A percentile compares a stretch with the other conserved stretches of the same genome.
Evolutionary conservation across 2,797 vertebrate genomes (phyloP).

Genomic region (Agapornis canus): DNA sequence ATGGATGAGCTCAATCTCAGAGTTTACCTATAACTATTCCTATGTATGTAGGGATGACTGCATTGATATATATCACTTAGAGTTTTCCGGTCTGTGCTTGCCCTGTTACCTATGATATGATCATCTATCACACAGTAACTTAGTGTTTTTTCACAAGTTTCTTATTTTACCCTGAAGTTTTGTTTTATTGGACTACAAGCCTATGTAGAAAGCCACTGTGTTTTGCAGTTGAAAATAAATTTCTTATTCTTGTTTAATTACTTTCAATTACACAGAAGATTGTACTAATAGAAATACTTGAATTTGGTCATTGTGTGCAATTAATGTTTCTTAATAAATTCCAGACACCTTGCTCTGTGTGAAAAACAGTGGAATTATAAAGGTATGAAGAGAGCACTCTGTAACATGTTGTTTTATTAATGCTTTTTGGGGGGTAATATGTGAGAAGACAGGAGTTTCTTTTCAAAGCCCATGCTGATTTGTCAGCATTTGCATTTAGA

Average conservation of each 20-base stretch:
- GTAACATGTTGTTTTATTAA: not conserved
- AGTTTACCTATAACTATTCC: not conserved
- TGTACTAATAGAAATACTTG: not conserved
- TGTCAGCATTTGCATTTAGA: not conserved
- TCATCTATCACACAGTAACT: not conserved
- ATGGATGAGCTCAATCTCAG: not conserved
- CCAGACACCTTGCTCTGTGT: not conserved
- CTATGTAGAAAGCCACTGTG: not conserved
- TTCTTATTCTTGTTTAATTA: not conserved
- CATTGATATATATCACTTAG: not conserved
- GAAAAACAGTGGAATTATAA: not conserved
- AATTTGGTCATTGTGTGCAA: not conserved
- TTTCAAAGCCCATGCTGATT: not conserved
- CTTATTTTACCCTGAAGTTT: not conserved
- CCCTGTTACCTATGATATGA: not conserved
- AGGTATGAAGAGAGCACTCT: not conserved
- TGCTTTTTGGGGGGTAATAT: not conserved
- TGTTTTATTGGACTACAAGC: not conserved
- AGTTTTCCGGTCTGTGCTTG: not conserved
- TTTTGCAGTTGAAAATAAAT: not conserved
- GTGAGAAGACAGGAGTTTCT: not conserved
- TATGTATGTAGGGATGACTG: not conserved
- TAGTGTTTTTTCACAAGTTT: not conserved
- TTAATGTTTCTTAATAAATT: not conserved
- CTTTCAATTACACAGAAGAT: not conserved